phyloP scores from a whole-genome alignment of 2,888 invertebrate genomes.

The Leptopilina drosophilae region DNA sequence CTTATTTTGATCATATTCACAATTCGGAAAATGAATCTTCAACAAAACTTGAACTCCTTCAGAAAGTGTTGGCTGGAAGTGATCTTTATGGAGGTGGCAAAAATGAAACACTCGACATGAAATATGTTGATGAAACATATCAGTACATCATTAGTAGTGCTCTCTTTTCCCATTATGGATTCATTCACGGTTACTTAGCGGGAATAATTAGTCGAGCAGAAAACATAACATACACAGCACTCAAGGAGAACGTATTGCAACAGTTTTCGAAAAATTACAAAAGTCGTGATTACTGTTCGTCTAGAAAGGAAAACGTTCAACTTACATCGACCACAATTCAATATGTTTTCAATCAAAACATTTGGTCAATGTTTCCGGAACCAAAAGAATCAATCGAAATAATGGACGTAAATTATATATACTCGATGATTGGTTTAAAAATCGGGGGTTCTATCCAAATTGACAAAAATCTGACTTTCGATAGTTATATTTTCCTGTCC shows the following conservation, averaged over 20 bases:
- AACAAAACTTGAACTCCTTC: neutral
- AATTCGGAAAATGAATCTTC: neutral
- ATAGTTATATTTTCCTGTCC: neutral
- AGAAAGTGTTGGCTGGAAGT: neutral
- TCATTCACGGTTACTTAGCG: neutral
- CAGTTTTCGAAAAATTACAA: no score
- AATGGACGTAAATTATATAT: neutral
- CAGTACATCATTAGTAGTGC: neutral
- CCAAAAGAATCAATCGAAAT: neutral
- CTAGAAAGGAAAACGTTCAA: no score
- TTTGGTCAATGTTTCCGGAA: no score
- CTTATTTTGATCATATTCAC: neutral
- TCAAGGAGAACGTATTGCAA: no score
- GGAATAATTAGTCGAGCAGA: neutral
- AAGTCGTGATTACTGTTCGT: no score
- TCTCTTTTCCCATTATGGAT: neutral
- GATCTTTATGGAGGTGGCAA: neutral
- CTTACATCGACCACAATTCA: no score
- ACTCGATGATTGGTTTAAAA: constrained; percentile 1
- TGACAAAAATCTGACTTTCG: neutral
- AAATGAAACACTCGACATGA: neutral
- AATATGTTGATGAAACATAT: neutral
- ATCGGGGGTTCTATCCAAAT: neutral
- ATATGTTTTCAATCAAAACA: no score
- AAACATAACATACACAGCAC: neutral